A percentile compares a stretch with the other conserved stretches of the same genome.
These are phyloP conservation scores for Drosophila saltans DNA, from an alignment of 1,140 invertebrate genomes.

Conservation along the genomic window DNA sequence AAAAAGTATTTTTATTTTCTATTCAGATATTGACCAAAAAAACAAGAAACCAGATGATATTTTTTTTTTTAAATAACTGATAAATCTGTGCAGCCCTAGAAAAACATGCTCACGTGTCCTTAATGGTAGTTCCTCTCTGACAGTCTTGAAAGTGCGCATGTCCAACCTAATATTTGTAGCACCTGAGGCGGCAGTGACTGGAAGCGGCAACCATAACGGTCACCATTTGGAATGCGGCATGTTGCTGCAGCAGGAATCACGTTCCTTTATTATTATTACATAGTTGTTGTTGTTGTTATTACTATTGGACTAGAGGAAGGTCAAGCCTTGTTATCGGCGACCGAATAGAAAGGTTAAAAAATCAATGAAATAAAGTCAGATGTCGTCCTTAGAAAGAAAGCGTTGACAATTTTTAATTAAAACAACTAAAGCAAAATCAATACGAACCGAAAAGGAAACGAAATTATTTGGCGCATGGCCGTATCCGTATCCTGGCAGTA, in stretches of 20 bases:
- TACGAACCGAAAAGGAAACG: constrained; percentile 8
- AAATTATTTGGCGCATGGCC: neutral
- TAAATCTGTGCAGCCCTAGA: constrained; percentile 1
- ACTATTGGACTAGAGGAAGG: constrained; percentile 5
- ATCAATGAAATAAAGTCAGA: constrained; percentile 28
- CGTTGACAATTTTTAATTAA: constrained; percentile 3
- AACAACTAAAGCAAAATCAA: constrained; percentile 28
- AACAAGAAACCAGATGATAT: neutral
- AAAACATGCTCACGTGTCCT: neutral
- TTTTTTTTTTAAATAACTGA: neutral
- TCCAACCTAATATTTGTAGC: constrained; percentile 25
- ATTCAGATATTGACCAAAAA: neutral
- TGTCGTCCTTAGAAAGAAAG: constrained; percentile 8
- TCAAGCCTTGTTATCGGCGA: constrained; percentile 9
- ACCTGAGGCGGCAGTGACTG: constrained; percentile 18
- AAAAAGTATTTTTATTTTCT: too few species aligned
- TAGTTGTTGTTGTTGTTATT: constrained; percentile 27
- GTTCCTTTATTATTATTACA: constrained; percentile 1
- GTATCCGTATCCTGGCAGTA: constrained; percentile 32
- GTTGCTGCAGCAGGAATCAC: constrained; percentile 49
- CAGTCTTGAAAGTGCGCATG: constrained; percentile 48
- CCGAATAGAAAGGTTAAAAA: constrained; percentile 17
- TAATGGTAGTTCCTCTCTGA: neutral
- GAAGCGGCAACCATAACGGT: constrained; percentile 37
- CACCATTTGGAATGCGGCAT: constrained; percentile 56